These are phyloP conservation scores for Pachliopta kotzebuea DNA, from an alignment of 2,888 invertebrate genomes.

Conservation along the genomic window DNA sequence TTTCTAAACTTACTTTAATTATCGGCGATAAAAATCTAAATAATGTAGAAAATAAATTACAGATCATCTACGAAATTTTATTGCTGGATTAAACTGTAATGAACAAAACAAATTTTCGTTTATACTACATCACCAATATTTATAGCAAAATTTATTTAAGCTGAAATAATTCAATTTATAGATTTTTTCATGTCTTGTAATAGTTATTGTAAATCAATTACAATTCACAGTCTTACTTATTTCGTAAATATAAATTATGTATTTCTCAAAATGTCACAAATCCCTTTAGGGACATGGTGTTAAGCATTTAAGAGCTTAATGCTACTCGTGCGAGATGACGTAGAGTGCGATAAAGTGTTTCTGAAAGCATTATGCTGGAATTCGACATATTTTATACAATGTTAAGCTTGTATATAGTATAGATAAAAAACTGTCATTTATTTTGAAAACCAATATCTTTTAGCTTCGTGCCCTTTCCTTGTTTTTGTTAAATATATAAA, in stretches of 20 bases:
- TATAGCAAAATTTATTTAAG: too few species aligned
- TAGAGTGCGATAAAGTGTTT: slow-evolving; percentile 9
- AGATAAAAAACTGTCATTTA: background rate
- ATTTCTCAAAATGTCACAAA: background rate
- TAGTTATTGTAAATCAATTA: too few species aligned
- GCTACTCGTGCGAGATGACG: slow-evolving; percentile 1
- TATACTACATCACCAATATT: too few species aligned
- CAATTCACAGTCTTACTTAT: background rate
- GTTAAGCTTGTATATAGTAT: background rate
- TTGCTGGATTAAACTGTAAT: too few species aligned
- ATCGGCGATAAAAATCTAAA: too few species aligned
- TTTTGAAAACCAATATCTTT: background rate
- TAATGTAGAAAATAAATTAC: too few species aligned
- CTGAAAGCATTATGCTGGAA: slow-evolving; percentile 3
- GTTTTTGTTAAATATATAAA: too few species aligned
- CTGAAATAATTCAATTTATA: too few species aligned
- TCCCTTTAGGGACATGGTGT: background rate
- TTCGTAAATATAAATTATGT: background rate
- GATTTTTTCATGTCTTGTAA: too few species aligned
- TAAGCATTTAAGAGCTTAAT: slow-evolving; percentile 5
- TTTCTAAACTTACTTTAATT: too few species aligned
- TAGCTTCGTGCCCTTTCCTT: background rate
- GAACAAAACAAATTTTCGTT: too few species aligned
- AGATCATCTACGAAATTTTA: too few species aligned
- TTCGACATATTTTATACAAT: background rate